Conservation (phyloP, 1,140 invertebrate genomes). For the Hermetia illucens region DNA sequence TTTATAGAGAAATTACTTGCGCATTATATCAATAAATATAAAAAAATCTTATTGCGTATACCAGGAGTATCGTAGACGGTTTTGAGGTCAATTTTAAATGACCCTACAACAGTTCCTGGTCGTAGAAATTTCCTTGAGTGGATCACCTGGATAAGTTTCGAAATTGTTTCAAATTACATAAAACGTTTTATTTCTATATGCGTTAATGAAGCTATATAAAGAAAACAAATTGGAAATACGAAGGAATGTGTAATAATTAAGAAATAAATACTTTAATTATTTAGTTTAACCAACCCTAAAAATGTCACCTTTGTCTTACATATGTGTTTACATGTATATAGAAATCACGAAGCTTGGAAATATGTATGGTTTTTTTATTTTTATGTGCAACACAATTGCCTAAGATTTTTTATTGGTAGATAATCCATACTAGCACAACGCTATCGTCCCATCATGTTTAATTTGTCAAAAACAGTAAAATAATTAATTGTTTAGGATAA, state of each 20-base stretch:
- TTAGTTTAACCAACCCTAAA: not conserved
- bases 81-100: constrained; percentile 50
- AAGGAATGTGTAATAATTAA: not conserved
- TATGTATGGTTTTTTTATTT: too few relatives aligned
- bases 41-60: constrained; percentile 21
- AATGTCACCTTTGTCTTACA: too few relatives aligned
- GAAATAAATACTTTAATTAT: not conserved
- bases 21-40: constrained; percentile 3
- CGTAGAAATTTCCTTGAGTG: constrained; percentile 46
- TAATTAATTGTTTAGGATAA: too few relatives aligned
- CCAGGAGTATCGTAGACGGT: constrained; percentile 46
- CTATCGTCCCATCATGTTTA: too few relatives aligned
- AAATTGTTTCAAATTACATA: too few relatives aligned
- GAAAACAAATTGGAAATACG: not conserved
- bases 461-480: too few relatives aligned
- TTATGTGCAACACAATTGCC: too few relatives aligned
- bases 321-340: too few relatives aligned
- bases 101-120: constrained; percentile 41
- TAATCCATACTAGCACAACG: too few relatives aligned
- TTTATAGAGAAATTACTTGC: not conserved
- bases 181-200: too few relatives aligned
- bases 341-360: too few relatives aligned
- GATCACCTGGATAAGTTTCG: constrained; percentile 43
- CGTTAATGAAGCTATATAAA: not conserved
- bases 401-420: too few relatives aligned